Conservation (phyloP, 2,888 invertebrate species). For the Brenthis hecate region DNA sequence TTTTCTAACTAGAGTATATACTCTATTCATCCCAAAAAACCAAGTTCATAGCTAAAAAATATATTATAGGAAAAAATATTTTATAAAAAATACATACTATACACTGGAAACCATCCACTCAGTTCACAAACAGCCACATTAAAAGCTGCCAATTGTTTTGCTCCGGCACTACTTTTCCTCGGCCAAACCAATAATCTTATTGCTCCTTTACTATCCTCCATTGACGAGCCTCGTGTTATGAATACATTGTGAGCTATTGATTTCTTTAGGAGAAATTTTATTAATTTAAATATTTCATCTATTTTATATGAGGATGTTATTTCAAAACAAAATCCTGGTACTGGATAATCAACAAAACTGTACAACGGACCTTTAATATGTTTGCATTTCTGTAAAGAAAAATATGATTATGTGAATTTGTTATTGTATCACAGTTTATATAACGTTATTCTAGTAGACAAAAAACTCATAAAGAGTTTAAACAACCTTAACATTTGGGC, state of each 20-base stretch:
- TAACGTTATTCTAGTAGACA: too few relatives aligned
- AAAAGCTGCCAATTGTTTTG: slow-evolving; percentile 82
- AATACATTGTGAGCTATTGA: slow-evolving; percentile 90
- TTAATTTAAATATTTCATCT: slow-evolving; percentile 71
- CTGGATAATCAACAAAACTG: slow-evolving; percentile 80
- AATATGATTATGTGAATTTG: neutral
- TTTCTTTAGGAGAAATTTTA: slow-evolving; percentile 82
- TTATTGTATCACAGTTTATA: neutral
- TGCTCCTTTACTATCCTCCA: slow-evolving; percentile 55
- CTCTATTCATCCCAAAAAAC: too few relatives aligned
- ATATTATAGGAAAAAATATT: too few relatives aligned
- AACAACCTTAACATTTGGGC: neutral
- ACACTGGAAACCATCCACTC: slow-evolving; percentile 88
- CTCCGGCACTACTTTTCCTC: slow-evolving; percentile 78
- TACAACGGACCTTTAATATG: slow-evolving; percentile 79
- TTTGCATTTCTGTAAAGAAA: slow-evolving; percentile 77
- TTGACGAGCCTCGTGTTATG: slow-evolving; percentile 81
- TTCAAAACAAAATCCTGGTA: slow-evolving; percentile 87
- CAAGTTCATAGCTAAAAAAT: too few relatives aligned
- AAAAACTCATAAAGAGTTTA: too few relatives aligned
- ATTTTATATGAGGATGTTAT: slow-evolving; percentile 59
- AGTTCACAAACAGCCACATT: slow-evolving; percentile 90
- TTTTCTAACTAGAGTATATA: too few relatives aligned
- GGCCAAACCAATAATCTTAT: slow-evolving; percentile 86
- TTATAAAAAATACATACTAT: slow-evolving; percentile 72